These are phyloP conservation scores for Tupaia tana DNA, from an alignment of 2,113 vertebrate genomes.

Conservation along the genomic window DNA sequence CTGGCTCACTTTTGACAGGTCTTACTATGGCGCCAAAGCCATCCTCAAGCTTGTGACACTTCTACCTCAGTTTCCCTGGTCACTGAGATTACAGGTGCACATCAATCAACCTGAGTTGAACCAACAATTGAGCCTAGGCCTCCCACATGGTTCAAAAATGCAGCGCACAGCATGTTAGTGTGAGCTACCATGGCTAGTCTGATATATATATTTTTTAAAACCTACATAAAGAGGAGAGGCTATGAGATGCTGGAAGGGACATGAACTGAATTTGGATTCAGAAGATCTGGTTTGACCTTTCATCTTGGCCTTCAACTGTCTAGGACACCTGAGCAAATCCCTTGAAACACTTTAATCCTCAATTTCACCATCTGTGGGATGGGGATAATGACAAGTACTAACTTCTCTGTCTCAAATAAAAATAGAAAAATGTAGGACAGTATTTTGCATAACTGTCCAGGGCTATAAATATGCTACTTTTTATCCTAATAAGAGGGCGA, in stretches of 20 bases:
- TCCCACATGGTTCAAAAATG: too few relatives aligned
- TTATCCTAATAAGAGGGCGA: conserved; percentile 12
- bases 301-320: neutral
- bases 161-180: too few relatives aligned
- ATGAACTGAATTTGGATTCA: neutral
- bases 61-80: too few relatives aligned
- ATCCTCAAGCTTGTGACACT: too few relatives aligned
- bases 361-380: conserved; percentile 39
- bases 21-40: too few relatives aligned
- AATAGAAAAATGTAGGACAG: neutral
- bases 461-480: conserved; percentile 12
- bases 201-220: neutral
- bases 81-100: too few relatives aligned
- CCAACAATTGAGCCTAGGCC: too few relatives aligned
- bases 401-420: neutral
- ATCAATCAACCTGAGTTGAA: too few relatives aligned
- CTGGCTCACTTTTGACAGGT: too few relatives aligned
- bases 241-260: neutral
- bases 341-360: neutral
- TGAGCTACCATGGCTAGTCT: too few relatives aligned
- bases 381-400: neutral
- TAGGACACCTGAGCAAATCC: neutral
- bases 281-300: neutral
- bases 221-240: neutral
- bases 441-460: neutral